Base-by-base conservation (phyloP, 2,797 vertebrate genomes). In the Valencia hispanica region DNA sequence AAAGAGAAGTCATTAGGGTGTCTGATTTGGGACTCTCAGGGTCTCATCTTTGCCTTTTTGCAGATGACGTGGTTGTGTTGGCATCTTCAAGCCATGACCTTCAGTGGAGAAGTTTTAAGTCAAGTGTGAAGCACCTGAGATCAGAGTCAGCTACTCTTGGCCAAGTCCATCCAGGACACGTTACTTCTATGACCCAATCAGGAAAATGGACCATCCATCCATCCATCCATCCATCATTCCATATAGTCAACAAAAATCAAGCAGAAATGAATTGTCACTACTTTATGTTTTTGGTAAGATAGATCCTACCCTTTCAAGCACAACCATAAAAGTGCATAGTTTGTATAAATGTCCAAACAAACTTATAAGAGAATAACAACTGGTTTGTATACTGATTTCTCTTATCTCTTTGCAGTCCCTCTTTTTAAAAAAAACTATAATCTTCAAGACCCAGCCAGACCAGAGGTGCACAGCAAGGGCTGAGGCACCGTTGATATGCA, bases 401-500 rank as follows among this genome's bases (percentile, higher is more conserved):
- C 36, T 75, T 39, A 81, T 79, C 47, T 77, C 45, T 68, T 79
- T 66, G 61, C 12, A 68, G 45, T 68, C 30, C 51, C 73, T 79
- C 51, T 18, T 74, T 80, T 80, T 63, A 41, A 57, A 43, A n/a
- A 27, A 74, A n/a, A n/a, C n/a, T n/a, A n/a, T n/a, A n/a, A n/a
- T n/a, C n/a, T 75, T 73, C 14, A 45, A 83, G 74, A 30, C 70
- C 70, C 36, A 61, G 72, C 51, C 68, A 72, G 63, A 79, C 14
- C 27, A 65, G 74, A 68, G 39, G 45, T 32, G 41, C 61, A 72
- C 59, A 36, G 57, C 25, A 68, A 43, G 68, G 68, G 6, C 84
- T 79, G 68, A 80, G 77, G 51, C 78, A 22, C 77, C 72, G 78
- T 79, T 87, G 87, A 85, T 87, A 87, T 87, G 86, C 86, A 84